Conservation (phyloP, 2,888 invertebrate genomes). For the Dolichopus griseipennis region DNA sequence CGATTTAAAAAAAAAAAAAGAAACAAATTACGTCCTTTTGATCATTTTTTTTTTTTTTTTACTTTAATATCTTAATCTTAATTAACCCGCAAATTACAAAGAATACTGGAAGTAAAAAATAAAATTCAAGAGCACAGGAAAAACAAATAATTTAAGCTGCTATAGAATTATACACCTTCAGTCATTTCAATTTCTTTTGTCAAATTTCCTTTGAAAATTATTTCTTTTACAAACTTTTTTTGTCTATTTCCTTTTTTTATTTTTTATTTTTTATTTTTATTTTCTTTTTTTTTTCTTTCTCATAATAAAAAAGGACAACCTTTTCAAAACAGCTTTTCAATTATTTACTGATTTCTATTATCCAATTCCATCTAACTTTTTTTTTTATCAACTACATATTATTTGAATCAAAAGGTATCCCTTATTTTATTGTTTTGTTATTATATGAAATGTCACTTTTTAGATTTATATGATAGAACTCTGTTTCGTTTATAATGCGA, state of each 20-base stretch:
- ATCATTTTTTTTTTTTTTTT: background rate
- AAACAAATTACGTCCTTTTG: too few species aligned
- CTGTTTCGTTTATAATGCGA: too few species aligned
- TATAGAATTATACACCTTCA: too few species aligned
- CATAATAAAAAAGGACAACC: background rate
- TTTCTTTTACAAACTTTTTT: background rate
- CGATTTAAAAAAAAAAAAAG: background rate
- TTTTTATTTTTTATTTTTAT: background rate
- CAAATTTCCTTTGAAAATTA: too few species aligned
- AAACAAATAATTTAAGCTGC: too few species aligned
- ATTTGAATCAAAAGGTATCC: background rate
- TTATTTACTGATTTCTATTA: conserved; percentile 6
- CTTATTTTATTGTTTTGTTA: background rate
- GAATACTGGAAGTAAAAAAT: background rate
- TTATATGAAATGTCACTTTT: background rate
- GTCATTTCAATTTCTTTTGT: too few species aligned
- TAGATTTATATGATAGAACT: too few species aligned
- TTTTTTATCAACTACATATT: background rate
- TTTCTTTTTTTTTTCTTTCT: background rate
- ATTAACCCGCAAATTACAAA: background rate
- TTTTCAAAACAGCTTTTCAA: background rate
- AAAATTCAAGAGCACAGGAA: too few species aligned
- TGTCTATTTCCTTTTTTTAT: background rate
- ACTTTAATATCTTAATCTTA: conserved; percentile 3
- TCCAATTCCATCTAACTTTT: background rate